A percentile compares a stretch with the other conserved stretches of the same genome.
Evolutionary conservation across 2,113 vertebrate species (phyloP).

Genomic region (Nyctibius bracteatus): DNA sequence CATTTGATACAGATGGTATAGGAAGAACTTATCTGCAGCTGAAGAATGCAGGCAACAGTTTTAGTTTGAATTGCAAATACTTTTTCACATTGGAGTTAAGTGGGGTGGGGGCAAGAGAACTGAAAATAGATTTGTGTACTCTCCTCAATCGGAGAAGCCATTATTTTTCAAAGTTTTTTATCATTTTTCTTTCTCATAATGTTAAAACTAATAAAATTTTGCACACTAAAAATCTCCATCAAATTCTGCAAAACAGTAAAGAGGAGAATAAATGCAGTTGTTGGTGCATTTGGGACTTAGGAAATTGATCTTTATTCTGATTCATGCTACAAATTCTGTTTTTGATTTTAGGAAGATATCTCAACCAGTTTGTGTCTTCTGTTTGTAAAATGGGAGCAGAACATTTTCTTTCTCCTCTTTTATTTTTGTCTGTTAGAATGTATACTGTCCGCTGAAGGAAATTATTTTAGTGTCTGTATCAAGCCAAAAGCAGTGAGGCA

Average conservation of each 20-base stretch:
- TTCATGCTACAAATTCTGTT: background rate
- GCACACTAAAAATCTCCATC: background rate
- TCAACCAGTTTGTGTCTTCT: background rate
- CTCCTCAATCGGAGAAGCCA: background rate
- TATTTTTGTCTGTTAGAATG: background rate
- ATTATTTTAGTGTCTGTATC: background rate
- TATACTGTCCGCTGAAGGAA: background rate
- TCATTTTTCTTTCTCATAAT: background rate
- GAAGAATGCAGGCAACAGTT: constrained; percentile 37
- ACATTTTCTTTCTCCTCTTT: background rate
- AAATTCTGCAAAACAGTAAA: background rate
- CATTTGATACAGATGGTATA: constrained; percentile 54
- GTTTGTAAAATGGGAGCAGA: background rate
- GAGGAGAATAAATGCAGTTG: background rate
- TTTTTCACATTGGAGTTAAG: background rate
- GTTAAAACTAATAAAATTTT: background rate
- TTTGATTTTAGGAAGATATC: background rate
- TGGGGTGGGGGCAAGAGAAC: background rate
- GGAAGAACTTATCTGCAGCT: constrained; percentile 16
- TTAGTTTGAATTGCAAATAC: background rate
- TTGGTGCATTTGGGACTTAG: background rate
- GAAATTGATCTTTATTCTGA: background rate
- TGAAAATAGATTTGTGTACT: background rate
- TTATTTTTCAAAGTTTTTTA: background rate
- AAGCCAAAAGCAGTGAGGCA: background rate